These are phyloP conservation scores for Lepidotrigona ventralis DNA, from an alignment of 1,140 invertebrate genomes.

Conservation along the genomic window DNA sequence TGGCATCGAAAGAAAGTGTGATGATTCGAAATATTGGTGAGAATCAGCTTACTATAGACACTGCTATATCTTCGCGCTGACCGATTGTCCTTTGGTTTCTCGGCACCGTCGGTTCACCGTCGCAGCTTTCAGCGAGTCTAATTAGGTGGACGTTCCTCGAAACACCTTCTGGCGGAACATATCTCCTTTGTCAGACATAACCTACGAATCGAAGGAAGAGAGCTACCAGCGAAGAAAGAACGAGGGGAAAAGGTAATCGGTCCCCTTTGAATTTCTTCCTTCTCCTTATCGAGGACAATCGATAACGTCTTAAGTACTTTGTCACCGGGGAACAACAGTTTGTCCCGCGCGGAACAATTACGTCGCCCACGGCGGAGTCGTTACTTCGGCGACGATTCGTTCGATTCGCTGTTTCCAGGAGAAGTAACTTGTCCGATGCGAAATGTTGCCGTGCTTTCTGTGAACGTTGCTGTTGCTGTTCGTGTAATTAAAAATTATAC, in stretches of 20 bases:
- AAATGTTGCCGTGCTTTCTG: conserved; percentile 28
- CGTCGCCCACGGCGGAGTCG: conserved; percentile 34
- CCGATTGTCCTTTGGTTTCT: no score
- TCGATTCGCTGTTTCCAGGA: conserved; percentile 39
- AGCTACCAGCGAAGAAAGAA: neutral
- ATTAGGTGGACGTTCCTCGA: conserved; percentile 24
- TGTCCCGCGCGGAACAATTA: conserved; percentile 44
- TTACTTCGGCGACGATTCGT: conserved; percentile 52
- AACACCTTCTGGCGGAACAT: neutral
- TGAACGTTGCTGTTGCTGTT: no score
- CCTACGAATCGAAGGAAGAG: neutral
- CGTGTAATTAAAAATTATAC: no score
- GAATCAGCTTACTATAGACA: no score
- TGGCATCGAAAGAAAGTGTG: no score
- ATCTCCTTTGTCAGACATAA: neutral
- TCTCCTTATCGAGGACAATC: conserved; percentile 38
- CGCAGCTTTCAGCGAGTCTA: neutral
- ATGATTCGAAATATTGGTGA: no score
- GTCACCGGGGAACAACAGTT: conserved; percentile 57
- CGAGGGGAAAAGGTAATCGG: neutral
- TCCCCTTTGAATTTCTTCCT: conserved; percentile 47
- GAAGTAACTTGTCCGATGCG: conserved; percentile 40
- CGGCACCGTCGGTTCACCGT: neutral
- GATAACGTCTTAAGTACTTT: conserved; percentile 53
- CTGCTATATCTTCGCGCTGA: no score